These are phyloP conservation scores for Carollia perspicillata DNA, from an alignment of 2,113 vertebrate species.

Conservation along the genomic window DNA sequence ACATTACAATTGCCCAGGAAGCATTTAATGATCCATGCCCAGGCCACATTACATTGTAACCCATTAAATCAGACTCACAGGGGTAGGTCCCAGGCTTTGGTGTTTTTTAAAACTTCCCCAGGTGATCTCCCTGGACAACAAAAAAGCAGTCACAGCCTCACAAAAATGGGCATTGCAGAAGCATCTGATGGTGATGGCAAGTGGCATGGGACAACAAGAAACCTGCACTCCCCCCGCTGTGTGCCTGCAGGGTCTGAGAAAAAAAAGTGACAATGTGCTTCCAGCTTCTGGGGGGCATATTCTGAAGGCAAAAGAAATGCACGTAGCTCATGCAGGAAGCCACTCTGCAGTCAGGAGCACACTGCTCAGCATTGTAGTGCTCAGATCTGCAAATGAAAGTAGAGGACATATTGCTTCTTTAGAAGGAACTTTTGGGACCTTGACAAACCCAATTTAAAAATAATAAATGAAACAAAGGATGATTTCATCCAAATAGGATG, in stretches of 20 bases:
- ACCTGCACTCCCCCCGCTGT: neutral
- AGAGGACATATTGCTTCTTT: neutral
- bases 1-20: neutral
- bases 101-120: neutral
- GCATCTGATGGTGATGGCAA: neutral
- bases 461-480: conserved; percentile 53
- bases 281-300: neutral
- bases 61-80: neutral
- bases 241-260: neutral
- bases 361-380: neutral
- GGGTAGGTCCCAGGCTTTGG: neutral
- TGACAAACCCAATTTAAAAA: conserved; percentile 45
- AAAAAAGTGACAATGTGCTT: neutral
- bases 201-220: neutral
- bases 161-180: neutral
- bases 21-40: neutral
- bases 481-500: conserved; percentile 55
- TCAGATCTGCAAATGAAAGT: neutral
- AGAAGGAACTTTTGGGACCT: neutral
- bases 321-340: neutral
- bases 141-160: neutral
- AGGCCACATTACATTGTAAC: neutral
- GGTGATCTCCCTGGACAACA: neutral
- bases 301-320: neutral
- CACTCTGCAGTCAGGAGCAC: neutral